Base-by-base conservation (phyloP, 2,888 invertebrate genomes). In the Subacronicta megacephala region DNA sequence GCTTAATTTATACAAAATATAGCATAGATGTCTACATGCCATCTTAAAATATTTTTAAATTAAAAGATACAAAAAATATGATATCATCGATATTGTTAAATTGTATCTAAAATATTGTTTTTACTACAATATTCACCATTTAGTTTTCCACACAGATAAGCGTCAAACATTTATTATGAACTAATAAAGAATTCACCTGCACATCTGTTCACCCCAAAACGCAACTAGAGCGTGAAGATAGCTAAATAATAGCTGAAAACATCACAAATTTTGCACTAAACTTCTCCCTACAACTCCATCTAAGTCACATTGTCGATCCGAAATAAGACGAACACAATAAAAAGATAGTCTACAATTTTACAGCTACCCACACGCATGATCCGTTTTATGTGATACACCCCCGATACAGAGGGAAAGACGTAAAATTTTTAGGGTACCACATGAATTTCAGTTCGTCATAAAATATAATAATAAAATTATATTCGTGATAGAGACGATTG, bases 381-480 rank as follows among this genome's bases (percentile, higher is more conserved):
- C 75, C 72, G 72, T 76, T 86, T 84, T 83, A 86, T 78, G 77
- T 67, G 75, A 78, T 74, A 75, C 72, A 72, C 62, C 75, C 70
- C 70, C 70, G 79, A 83, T 82, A 82, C 80, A 80, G 76, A 49
- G 78, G 68, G 71, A 71, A 75, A 46, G 67, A 70, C 82, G 76
- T 90, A 89, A 88, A 89, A 84, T 50, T 87, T 90, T 89, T 87
- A 89, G 85, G 81, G 51, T 53, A 55, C 45, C 62, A 69, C 66
- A 72, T 60, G 72, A 74, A 74, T 53, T 69, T 61, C 72, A 66
- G 47, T 64, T 70, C 26, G 52, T 59, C 64, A 57, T 73, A 73
- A 73, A 73, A 67, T 67, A 54, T 70, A 44, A 53, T 72, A 72
- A 58, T 67, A 70, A 72, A 72, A 70, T 70, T 67, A 63, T 67